Percentiles rank a stretch among this genome's conserved stretches.
Evolutionary conservation across 2,113 vertebrate genomes (phyloP).

Genomic region (Pterocles gutturalis): DNA sequence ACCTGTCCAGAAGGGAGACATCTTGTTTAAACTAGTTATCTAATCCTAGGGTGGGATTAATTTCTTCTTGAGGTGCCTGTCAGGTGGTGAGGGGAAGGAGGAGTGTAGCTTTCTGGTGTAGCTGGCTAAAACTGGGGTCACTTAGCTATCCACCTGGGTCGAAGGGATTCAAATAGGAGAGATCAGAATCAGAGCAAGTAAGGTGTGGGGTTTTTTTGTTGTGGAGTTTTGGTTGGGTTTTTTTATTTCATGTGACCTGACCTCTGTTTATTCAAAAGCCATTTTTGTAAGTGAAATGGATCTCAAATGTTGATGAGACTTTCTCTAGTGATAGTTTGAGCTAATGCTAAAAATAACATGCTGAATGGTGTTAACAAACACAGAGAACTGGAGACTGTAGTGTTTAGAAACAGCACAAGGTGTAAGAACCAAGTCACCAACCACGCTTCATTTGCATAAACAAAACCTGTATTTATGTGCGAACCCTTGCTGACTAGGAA

Average conservation of each 20-base stretch:
- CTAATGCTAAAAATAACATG: neutral
- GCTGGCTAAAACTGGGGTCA: neutral
- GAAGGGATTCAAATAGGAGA: neutral
- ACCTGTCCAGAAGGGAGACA: neutral
- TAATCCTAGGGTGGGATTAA: neutral
- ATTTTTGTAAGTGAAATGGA: neutral
- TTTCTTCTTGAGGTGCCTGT: neutral
- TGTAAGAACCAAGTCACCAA: neutral
- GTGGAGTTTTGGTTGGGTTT: neutral
- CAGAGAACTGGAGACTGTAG: neutral
- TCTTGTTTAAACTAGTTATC: neutral
- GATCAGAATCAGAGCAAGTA: neutral
- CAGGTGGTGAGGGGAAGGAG: neutral
- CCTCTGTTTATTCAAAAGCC: neutral
- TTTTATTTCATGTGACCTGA: neutral
- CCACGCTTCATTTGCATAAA: neutral
- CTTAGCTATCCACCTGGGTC: no score
- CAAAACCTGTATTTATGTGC: neutral
- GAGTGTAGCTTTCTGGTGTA: neutral
- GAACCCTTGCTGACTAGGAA: neutral
- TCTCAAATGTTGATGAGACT: neutral
- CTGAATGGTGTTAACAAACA: neutral
- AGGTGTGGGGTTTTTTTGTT: neutral
- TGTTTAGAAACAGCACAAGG: neutral
- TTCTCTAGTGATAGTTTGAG: neutral